Base-by-base conservation (phyloP, 2,888 invertebrate species). In the Standfussiana lucernea region DNA sequence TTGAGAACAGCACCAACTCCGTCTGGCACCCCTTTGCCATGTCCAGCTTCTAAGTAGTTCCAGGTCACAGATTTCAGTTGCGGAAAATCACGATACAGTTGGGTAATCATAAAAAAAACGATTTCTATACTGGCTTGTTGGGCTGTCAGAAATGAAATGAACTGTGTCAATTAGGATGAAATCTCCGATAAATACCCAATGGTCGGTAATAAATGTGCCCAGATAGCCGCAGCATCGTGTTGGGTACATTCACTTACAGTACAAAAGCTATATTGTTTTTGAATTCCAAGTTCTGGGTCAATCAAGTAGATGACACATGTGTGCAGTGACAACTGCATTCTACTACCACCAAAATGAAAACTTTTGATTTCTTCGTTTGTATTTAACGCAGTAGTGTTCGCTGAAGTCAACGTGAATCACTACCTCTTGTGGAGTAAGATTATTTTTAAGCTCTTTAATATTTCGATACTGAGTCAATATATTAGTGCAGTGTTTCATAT, bases 21-120 rank as follows among this genome's bases (percentile, higher is more conserved):
- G 37, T 72, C 72, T 40, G 77, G 80, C 15, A 70, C 77, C 18
- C 70, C 76, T 47, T 73, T 76, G 3, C 77, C 77, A 42, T 77
- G 73, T 0, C 80, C 77, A 32, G 61, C 61, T 71, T 80, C 76
- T 35, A 59, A 56, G 40, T 76, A 76, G 71, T 90, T 88, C 87
- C 86, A 89, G 37, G 85, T 85, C 71, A 79, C 42, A 61, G 35
- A 66, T 67, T 77, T 72, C 50, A 76, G 40, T 61, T 76, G 40
- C 7, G 76, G 72, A 61, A 72, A 72, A n/a, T 64, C 47, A 35
- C 61, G 32, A n/a, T 45, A 45, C 2, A 62, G 24, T 70, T 70
- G 61, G 45, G 8, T 47, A 6, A 62, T 62, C 71, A 72, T 72
- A 61, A 15, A 71, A 37, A 18, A 64, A 62, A 6, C 47, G 45